Evolutionary conservation across 2,888 invertebrate genomes (phyloP), one percentile per base, ranked within the genome.

Genomic region (Tricholauxania praeusta): DNA sequence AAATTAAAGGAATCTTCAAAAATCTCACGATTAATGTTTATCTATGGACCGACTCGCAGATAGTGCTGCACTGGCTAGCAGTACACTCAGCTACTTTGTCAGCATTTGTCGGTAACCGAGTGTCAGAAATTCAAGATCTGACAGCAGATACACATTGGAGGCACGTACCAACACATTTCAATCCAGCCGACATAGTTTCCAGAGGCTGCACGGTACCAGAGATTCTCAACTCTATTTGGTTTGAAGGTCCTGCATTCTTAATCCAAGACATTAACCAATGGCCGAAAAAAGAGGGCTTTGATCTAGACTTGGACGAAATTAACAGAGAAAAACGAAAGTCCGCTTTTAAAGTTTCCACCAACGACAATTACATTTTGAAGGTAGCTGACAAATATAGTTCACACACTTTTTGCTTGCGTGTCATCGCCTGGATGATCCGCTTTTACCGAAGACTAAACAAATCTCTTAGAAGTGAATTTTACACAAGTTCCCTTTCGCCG

Each of bases 371-470:
- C 39, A 39, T 39, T 39, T 39, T 39, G 8, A 1, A 39, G 8
- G 8, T 10, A 10, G 8, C 8, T 10, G 8, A 39, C 39, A 51
- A 66, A 47, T 47, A 28, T 7, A 59, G 65, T 39, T 60, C 60
- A 12, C 59, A 71, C 17, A 65, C 19, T 57, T 12, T 12, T 19
- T 14, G 57, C 12, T 10, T 72, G 28, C 64, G 65, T 14, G 12
- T 65, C 32, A 49, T 65, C 15, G 71, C 65, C 15, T 60, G 59
- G 53, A 19, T 72, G 22, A 60, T 72, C 28, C 67, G 67, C n/a
- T 68, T 67, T 19, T 19, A 52, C 53, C 53, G 57, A 3, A 53
- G 66, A 62, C 2, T 49, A 14, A 22, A 8, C n/a, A 47, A 10
- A 59, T 32, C n/a, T 15, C 14, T 17, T 19, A 15, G 53, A 28